A percentile compares a stretch with the other conserved stretches of the same genome.
These are phyloP conservation scores for Aphidoletes aphidimyza DNA, from an alignment of 2,888 invertebrate genomes.

Conservation along the genomic window DNA sequence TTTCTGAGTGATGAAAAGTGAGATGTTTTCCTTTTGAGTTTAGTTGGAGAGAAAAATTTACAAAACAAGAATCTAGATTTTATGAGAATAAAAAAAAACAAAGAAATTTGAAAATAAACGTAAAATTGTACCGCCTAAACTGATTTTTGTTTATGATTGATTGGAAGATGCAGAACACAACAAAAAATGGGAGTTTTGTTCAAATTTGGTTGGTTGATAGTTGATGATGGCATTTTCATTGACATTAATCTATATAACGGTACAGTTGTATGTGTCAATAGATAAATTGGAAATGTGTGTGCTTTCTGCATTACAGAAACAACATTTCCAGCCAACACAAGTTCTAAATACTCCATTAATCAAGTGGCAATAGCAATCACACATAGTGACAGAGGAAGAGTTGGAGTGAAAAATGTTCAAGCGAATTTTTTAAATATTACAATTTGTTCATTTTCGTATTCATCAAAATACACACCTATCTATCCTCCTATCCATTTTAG, in stretches of 20 bases:
- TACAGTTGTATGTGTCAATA: too few species aligned
- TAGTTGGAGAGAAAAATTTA: not conserved
- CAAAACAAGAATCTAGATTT: constrained; percentile 1
- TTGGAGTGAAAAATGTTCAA: not conserved
- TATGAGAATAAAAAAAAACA: not conserved
- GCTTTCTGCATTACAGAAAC: too few species aligned
- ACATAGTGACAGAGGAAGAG: too few species aligned
- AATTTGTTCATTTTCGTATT: not conserved
- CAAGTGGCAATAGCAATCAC: constrained; percentile 34
- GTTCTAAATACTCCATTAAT: not conserved
- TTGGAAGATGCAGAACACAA: not conserved
- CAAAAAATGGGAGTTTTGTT: too few species aligned
- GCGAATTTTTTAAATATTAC: not conserved
- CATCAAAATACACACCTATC: not conserved
- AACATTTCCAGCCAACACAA: too few species aligned
- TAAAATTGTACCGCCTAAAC: not conserved
- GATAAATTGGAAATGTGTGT: too few species aligned
- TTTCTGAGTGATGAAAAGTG: not conserved
- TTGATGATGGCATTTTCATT: too few species aligned
- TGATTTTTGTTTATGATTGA: not conserved
- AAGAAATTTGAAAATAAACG: not conserved
- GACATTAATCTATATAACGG: too few species aligned
- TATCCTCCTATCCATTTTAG: not conserved
- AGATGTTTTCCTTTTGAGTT: not conserved
- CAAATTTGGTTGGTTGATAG: too few species aligned